A percentile compares a stretch with the other conserved stretches of the same genome.
Evolutionary conservation across 2,888 invertebrate species (phyloP).

Genomic region (Perizoma affinitatum): DNA sequence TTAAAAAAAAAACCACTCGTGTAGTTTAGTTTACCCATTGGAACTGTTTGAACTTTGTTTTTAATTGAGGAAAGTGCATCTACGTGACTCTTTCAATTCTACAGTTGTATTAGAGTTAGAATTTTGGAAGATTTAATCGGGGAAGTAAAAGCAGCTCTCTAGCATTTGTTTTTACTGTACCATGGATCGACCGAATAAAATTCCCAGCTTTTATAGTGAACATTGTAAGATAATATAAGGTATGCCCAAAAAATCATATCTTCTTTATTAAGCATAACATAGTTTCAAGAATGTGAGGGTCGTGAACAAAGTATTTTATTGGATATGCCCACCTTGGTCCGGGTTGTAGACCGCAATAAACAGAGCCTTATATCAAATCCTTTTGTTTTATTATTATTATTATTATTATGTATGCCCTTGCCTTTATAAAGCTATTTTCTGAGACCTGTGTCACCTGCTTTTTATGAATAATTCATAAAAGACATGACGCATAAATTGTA

Average conservation of each 20-base stretch:
- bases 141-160: too few species aligned
- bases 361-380: constrained; percentile 56
- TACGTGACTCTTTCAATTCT: too few species aligned
- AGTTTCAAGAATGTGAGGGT: constrained; percentile 46
- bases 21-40: too few species aligned
- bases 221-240: constrained; percentile 14
- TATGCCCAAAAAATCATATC: constrained; percentile 41
- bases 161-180: not conserved
- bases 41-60: too few species aligned
- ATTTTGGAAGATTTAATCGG: too few species aligned
- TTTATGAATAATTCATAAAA: constrained; percentile 57
- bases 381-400: constrained; percentile 53
- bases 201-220: not conserved
- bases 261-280: constrained; percentile 57
- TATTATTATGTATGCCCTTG: constrained; percentile 36
- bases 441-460: constrained; percentile 50
- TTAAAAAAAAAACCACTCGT: too few species aligned
- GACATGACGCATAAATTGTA: constrained; percentile 54
- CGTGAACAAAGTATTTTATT: constrained; percentile 59
- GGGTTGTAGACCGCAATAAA: constrained; percentile 55
- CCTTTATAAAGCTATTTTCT: constrained; percentile 47
- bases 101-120: too few species aligned
- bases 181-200: not conserved
- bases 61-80: too few species aligned
- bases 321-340: constrained; percentile 48